Percentiles rank a stretch among this genome's conserved stretches.
phyloP scores from a whole-genome alignment of 1,140 invertebrate genomes.

The Saccostrea echinata region DNA sequence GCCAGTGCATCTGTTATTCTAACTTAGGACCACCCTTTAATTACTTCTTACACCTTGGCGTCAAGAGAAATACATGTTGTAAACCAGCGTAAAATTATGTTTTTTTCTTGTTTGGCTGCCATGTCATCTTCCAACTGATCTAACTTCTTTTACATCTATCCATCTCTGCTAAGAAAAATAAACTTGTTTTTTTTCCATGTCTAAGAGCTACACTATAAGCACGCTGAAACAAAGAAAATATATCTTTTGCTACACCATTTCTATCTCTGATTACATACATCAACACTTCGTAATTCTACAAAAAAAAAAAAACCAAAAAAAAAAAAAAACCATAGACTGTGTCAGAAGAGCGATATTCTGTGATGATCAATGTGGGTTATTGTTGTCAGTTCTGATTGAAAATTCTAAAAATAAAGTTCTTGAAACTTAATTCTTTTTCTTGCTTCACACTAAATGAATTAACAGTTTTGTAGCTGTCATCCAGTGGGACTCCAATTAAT shows the following conservation, averaged over 20 bases:
- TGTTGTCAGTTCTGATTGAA: constrained; percentile 9
- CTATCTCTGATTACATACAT: constrained; percentile 37
- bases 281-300: constrained; percentile 31
- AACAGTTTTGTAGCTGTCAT: neutral
- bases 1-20: constrained; percentile 33
- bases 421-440: neutral
- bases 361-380: constrained; percentile 9
- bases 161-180: constrained; percentile 24
- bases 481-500: neutral
- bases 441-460: neutral
- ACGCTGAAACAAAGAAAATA: constrained; percentile 31
- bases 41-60: constrained; percentile 8
- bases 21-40: constrained; percentile 30
- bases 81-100: constrained; percentile 32
- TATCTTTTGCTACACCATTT: constrained; percentile 11
- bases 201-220: neutral
- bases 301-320: neutral
- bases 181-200: constrained; percentile 1
- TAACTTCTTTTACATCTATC: constrained; percentile 1
- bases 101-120: constrained; percentile 13
- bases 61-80: constrained; percentile 26
- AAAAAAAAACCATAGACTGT: neutral
- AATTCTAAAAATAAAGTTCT: neutral
- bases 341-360: constrained; percentile 3
- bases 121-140: constrained; percentile 25